Base-by-base conservation (phyloP, 2,888 invertebrate species). In the Anoplius nigerrimus region DNA sequence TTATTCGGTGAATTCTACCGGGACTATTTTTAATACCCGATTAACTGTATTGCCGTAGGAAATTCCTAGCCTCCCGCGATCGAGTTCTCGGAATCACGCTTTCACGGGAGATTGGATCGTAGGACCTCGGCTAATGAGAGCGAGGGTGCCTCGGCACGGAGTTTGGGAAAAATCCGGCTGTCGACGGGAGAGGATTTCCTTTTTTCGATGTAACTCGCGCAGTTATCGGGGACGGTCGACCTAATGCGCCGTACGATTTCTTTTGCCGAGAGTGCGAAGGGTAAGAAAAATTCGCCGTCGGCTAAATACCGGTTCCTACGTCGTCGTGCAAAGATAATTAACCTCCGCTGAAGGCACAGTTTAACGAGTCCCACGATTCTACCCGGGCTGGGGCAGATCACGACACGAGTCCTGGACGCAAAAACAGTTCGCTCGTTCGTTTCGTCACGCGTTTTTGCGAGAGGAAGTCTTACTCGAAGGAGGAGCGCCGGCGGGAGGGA, bases 321-420 rank as follows among this genome's bases (percentile, higher is more conserved):
- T 78, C 72, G 66, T 72, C 77, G 69, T 74, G 66, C 62, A 51
- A 51, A 71, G 76, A 73, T 76, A 77, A 76, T 74, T 71, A 77
- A 74, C 67, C 69, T 59, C n/a, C 64, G 66, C 55, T 65, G 68
- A 62, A 66, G 66, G 58, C 62, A 74, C 71, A 65, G 59, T 71
- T 75, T 79, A 80, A 82, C 80, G 74, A 82, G 82, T 81, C 76
- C 77, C 80, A 79, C 79, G 78, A 83, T 74, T 79, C 73, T 59
- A n/a, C n/a, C n/a, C 61, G 34, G 34, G 34, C 42, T 42, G 64
- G 59, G 72, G 71, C 68, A n/a, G 72, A 79, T 73, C 74, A 76
- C 73, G 72, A 79, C 72, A 69, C 67, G 69, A 65, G 69, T 73
- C 64, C 46, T 34, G 42, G 57, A 59, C 48, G 67, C 69, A 79